Evolutionary conservation across 1,140 invertebrate species (phyloP).

Genomic region (Ditylenchus dipsaci): DNA sequence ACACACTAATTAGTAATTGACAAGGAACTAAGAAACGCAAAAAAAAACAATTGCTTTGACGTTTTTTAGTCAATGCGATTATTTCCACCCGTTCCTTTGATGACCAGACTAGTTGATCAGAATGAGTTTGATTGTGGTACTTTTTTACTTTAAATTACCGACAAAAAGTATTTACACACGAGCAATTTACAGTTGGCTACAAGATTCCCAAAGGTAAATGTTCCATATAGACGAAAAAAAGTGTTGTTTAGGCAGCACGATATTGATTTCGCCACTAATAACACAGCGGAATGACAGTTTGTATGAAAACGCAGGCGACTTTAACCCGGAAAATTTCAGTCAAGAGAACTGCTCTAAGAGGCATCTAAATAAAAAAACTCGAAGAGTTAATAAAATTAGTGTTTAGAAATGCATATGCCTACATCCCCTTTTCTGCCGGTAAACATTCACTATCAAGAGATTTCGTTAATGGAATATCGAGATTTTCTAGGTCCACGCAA

Average conservation of each 20-base stretch:
- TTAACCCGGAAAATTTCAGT: constrained; percentile 60
- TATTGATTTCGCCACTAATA: background rate
- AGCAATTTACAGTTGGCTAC: background rate
- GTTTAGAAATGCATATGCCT: constrained; percentile 59
- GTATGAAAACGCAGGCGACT: background rate
- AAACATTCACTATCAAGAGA: too few relatives aligned
- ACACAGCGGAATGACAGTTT: background rate
- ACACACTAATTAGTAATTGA: too few relatives aligned
- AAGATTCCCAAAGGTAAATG: background rate
- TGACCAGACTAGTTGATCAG: background rate
- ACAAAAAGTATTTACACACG: background rate
- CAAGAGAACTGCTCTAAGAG: constrained; percentile 63
- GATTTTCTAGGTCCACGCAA: constrained; percentile 57
- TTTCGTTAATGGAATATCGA: too few relatives aligned
- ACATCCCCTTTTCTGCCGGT: constrained; percentile 59
- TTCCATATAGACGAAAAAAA: background rate
- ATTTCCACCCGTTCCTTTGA: constrained; percentile 73
- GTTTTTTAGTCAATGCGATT: constrained; percentile 61
- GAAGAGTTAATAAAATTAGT: constrained; percentile 47
- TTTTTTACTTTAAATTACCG: background rate
- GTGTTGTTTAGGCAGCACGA: background rate
- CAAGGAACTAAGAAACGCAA: too few relatives aligned
- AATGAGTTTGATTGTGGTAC: background rate
- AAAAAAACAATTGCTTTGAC: too few relatives aligned
- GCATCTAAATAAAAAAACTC: background rate